Evolutionary conservation across 37 sponge, comb jelly and placozoan genomes (phyloP), one percentile per base, ranked within the genome.

Genomic region (Oscarella lobularis): DNA sequence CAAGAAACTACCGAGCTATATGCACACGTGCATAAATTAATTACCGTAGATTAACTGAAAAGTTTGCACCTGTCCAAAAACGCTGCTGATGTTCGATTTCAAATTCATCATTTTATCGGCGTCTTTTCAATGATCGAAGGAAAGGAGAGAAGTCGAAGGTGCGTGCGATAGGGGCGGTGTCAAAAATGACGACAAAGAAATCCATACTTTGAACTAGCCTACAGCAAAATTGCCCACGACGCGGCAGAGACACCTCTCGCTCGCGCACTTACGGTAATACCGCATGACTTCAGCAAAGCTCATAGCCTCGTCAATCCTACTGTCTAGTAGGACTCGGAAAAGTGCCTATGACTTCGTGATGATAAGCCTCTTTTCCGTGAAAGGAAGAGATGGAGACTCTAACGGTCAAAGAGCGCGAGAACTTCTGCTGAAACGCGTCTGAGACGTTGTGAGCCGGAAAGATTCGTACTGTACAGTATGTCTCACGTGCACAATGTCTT

Each of bases 141-240:
- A 81, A 93, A 89, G 37, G 99, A 93, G 36, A 97, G 89, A 66
- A 97, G 88, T 20, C 99, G 79, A 2, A 97, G 84, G 99, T 97
- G 86, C 93, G 99, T 5, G 94, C 99, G 27, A 94, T 97, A 20
- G 99, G 99, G 0, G 99, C 99, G 27, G 99, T 97, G 84, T 97
- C 99, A 77, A 97, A 97, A 38, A 97, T 87, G 36, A 97, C 99
- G 78, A 97, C 99, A 14, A 92, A 90, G 73, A 97, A 97, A 67
- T 93, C 41, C 35, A 92, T 79, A 78, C 85, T 81, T 75, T 90
- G 80, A 34, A 97, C 88, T 31, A 93, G 60, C 3, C 92, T 97
- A 41, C 27, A 76, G 4, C 35, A n/a, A n/a, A n/a, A n/a, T n/a
- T n/a, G n/a, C n/a, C n/a, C n/a, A n/a, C n/a, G n/a, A n/a, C n/a